These are phyloP conservation scores for Machimus rusticus DNA, from an alignment of 2,888 invertebrate genomes.

Conservation along the genomic window DNA sequence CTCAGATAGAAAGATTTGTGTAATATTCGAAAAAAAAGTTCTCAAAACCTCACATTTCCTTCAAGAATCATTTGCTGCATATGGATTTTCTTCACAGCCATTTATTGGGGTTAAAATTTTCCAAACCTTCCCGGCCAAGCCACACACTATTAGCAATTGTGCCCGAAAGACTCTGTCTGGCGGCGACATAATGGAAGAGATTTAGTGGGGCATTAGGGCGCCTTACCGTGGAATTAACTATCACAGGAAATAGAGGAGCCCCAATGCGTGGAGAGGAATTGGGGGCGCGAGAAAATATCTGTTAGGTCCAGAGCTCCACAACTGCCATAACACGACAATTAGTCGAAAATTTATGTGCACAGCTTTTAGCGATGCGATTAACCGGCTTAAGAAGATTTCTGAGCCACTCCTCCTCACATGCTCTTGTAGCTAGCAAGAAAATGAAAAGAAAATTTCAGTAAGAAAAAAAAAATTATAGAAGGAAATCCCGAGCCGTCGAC, in stretches of 20 bases:
- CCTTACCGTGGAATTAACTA: constrained; percentile 25
- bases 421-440: background rate
- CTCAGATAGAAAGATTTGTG: background rate
- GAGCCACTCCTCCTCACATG: background rate
- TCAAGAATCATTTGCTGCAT: background rate
- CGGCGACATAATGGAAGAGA: background rate
- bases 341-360: constrained; percentile 43
- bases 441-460: background rate
- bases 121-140: background rate
- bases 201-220: constrained; percentile 13
- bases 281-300: constrained; percentile 9
- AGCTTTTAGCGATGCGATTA: constrained; percentile 25
- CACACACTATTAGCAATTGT: background rate
- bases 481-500: background rate
- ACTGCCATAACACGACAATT: constrained; percentile 46
- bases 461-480: background rate
- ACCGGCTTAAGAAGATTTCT: background rate
- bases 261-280: background rate
- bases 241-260: background rate
- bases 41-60: background rate
- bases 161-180: background rate
- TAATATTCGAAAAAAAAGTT: background rate
- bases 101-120: background rate
- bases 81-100: background rate
- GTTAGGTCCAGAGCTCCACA: background rate